Conservation (phyloP, 92 coral and sea anemone species). For the Desmophyllum pertusum region DNA sequence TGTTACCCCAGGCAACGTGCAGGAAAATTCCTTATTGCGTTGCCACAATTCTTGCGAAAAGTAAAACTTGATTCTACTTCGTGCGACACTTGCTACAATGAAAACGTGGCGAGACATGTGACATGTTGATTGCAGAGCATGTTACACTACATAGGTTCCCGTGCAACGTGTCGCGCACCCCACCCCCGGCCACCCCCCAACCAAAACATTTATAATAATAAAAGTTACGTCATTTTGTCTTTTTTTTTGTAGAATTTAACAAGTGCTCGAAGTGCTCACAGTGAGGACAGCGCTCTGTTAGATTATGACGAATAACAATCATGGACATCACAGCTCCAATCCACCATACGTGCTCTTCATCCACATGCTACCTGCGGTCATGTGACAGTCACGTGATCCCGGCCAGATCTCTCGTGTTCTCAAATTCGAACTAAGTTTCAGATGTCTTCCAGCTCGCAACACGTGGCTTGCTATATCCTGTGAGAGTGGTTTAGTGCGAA, state of each 20-base stretch:
- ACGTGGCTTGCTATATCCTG: background rate
- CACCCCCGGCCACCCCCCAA: too few species aligned
- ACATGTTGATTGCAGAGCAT: background rate
- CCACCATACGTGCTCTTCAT: background rate
- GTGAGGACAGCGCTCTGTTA: slow-evolving; percentile 48
- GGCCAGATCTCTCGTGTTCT: background rate
- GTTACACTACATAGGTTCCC: background rate
- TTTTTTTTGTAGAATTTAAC: slow-evolving; percentile 22
- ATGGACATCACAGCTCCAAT: background rate
- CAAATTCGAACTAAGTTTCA: background rate
- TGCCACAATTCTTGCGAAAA: too few species aligned
- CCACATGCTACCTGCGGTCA: background rate
- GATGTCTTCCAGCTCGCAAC: background rate
- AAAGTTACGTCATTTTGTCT: background rate
- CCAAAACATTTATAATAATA: too few species aligned
- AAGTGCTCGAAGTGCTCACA: slow-evolving; percentile 31
- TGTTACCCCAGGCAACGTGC: too few species aligned
- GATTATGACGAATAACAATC: slow-evolving; percentile 37
- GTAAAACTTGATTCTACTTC: too few species aligned
- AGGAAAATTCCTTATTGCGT: too few species aligned
- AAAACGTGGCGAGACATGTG: background rate
- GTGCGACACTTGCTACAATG: background rate
- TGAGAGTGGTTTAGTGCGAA: background rate
- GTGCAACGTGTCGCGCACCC: background rate
- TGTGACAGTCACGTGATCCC: background rate